Conservation (phyloP, 2,888 invertebrate species). For the Scaptomyza reducta region DNA sequence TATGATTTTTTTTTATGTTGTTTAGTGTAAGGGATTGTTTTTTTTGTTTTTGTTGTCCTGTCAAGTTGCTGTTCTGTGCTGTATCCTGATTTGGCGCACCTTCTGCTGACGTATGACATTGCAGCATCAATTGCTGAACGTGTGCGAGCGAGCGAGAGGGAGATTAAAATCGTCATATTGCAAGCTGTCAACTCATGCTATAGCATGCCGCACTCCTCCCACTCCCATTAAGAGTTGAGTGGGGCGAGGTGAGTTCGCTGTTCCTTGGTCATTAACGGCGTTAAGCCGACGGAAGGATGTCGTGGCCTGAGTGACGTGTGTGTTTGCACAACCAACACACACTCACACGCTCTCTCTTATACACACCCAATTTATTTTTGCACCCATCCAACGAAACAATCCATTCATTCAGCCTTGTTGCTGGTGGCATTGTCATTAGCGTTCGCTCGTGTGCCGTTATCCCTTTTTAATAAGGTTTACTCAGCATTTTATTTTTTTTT, state of each 20-base stretch:
- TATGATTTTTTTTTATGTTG: background rate
- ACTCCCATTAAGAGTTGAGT: constrained; percentile 15
- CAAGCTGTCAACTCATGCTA: constrained; percentile 32
- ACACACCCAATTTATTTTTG: constrained; percentile 13
- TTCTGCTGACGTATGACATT: constrained; percentile 79
- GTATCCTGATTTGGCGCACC: constrained; percentile 68
- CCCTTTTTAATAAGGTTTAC: constrained; percentile 80
- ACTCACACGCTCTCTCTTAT: constrained; percentile 7
- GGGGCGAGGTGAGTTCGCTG: constrained; percentile 49
- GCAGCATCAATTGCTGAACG: constrained; percentile 72
- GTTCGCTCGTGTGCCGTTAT: constrained; percentile 70
- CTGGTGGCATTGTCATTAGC: constrained; percentile 73
- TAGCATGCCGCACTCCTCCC: no score
- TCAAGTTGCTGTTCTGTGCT: constrained; percentile 18
- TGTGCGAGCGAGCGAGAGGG: constrained; percentile 24
- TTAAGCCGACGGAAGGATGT: constrained; percentile 77
- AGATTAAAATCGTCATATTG: constrained; percentile 66
- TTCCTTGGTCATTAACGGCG: constrained; percentile 77
- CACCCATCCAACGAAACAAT: constrained; percentile 21
- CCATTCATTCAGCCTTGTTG: constrained; percentile 30
- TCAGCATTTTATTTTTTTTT: constrained; percentile 64
- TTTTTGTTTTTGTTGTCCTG: background rate
- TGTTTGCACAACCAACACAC: constrained; percentile 61
- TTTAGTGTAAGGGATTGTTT: constrained; percentile 37
- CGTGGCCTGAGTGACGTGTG: constrained; percentile 79